Percentiles rank a stretch among this genome's conserved stretches.
These are phyloP conservation scores for Meleagris gallopavo DNA, from an alignment of 2,113 vertebrate genomes.

Conservation along the genomic window DNA sequence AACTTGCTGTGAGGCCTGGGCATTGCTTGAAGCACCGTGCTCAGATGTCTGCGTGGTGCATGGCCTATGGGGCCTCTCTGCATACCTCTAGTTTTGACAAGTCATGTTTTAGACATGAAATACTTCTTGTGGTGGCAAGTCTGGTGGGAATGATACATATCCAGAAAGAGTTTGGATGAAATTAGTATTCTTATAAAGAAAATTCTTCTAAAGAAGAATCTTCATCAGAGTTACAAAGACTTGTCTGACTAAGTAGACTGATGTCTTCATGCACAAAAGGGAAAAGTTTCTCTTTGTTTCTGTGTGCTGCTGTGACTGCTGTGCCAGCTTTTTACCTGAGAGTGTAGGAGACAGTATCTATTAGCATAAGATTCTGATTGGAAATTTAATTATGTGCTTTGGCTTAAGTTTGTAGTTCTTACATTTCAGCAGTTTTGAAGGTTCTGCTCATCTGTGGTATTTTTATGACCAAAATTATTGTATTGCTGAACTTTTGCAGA, in stretches of 20 bases:
- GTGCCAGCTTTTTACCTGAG: neutral
- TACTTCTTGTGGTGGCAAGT: neutral
- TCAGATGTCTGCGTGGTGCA: fast-evolving
- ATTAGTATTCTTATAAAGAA: neutral
- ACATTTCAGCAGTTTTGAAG: neutral
- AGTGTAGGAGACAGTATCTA: neutral
- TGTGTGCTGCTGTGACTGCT: neutral
- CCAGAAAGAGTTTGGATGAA: neutral
- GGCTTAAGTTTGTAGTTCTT: neutral
- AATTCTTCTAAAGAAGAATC: neutral
- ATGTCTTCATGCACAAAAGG: neutral
- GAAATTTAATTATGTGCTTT: neutral
- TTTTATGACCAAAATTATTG: neutral
- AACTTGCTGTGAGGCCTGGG: neutral
- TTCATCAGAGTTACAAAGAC: too few relatives aligned
- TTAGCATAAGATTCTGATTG: neutral
- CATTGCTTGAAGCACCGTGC: fast-evolving
- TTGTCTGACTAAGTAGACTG: neutral
- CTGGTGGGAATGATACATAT: neutral
- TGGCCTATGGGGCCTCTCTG: neutral
- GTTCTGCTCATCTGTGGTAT: neutral
- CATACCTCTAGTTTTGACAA: neutral
- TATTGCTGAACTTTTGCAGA: neutral
- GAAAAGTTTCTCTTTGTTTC: conserved; percentile 1
- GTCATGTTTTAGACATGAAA: neutral